phyloP scores from a whole-genome alignment of 2,888 invertebrate species.

The Emmelina monodactyla region DNA sequence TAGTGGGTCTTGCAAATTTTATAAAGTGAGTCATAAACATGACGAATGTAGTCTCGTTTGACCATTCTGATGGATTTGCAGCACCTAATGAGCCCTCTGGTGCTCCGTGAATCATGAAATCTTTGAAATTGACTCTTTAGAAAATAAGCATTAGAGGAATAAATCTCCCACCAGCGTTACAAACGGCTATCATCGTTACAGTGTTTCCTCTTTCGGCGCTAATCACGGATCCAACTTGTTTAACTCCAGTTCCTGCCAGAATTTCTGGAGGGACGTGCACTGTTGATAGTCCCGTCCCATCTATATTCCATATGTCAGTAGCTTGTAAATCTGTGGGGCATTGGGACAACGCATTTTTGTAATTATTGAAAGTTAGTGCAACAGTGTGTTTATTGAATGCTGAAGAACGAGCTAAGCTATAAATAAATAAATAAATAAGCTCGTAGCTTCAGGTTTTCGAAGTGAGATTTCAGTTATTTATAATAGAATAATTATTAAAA shows the following conservation, averaged over 20 bases:
- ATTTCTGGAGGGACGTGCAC: conserved; percentile 23
- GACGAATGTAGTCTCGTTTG: conserved; percentile 15
- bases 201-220: conserved; percentile 7
- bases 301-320: conserved; percentile 19
- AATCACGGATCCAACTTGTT: conserved; percentile 22
- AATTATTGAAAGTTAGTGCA: conserved; percentile 17
- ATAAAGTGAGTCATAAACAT: conserved; percentile 21
- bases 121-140: conserved; percentile 1
- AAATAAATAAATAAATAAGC: too few species aligned
- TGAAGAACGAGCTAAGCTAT: conserved; percentile 18
- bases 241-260: conserved; percentile 19
- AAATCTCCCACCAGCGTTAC: conserved; percentile 12
- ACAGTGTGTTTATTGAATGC: conserved; percentile 19
- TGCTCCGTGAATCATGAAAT: too few species aligned
- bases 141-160: conserved; percentile 14
- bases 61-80: conserved; percentile 17
- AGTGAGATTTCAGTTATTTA: conserved; percentile 11
- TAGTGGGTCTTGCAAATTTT: conserved; percentile 18
- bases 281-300: conserved; percentile 22
- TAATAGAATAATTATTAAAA: too few species aligned
- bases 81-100: conserved; percentile 9
- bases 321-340: conserved; percentile 15
- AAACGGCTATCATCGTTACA: conserved; percentile 9
- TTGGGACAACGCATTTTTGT: conserved; percentile 15
- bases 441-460: conserved; percentile 21